phyloP scores from a whole-genome alignment of 2,113 vertebrate genomes.

The Syngnathus floridae region DNA sequence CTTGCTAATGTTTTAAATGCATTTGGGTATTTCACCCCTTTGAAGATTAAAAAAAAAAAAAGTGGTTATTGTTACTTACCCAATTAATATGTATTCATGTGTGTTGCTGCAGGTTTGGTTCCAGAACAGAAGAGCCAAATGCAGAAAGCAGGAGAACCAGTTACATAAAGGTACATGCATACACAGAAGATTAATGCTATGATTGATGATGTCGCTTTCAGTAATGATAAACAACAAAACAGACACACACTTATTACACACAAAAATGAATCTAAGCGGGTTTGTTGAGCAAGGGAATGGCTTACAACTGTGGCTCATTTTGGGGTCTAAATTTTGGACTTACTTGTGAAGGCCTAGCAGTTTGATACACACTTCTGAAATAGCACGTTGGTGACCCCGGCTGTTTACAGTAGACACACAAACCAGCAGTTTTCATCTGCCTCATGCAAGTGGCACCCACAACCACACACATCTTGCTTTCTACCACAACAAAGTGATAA shows the following conservation, averaged over 20 bases:
- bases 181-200: background rate
- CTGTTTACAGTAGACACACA: too few relatives aligned
- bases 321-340: too few relatives aligned
- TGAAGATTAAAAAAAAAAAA: constrained; percentile 23
- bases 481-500: too few relatives aligned
- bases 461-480: too few relatives aligned
- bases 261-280: background rate
- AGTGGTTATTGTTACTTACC: constrained; percentile 63
- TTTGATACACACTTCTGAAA: background rate
- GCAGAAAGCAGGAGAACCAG: constrained; percentile 96
- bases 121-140: constrained; percentile 95
- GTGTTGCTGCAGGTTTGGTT: constrained; percentile 88
- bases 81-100: constrained; percentile 61
- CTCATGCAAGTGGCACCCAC: too few relatives aligned
- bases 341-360: too few relatives aligned
- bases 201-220: background rate
- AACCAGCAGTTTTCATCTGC: too few relatives aligned
- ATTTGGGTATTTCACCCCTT: constrained; percentile 68
- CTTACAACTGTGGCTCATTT: too few relatives aligned
- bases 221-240: background rate
- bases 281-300: background rate
- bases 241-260: background rate
- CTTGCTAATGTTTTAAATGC: constrained; percentile 15
- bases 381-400: background rate
- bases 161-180: constrained; percentile 86